Base-by-base conservation (phyloP, 1,140 invertebrate species). In the Nasonia giraulti region DNA sequence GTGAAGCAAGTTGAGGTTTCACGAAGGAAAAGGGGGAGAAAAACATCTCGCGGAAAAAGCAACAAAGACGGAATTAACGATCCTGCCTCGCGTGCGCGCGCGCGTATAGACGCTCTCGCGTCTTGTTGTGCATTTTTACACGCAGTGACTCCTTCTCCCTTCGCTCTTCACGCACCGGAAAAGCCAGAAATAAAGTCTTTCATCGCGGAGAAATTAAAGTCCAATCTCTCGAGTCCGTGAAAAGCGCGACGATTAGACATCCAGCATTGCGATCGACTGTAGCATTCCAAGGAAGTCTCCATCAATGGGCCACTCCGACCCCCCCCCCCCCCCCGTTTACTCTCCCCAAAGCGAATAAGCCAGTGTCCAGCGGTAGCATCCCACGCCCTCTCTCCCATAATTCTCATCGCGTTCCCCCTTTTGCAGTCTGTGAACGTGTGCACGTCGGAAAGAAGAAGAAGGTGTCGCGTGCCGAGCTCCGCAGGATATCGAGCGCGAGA, bases 401-500 rank as follows among this genome's bases (percentile, higher is more conserved):
- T 33, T 55, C 40, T 20, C 44, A 10, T 27, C 31, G 47, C 5
- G 23, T 62, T n/a, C 20, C 55, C 20, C 55, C 0, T 62, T 62
- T 62, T 62, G 6, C 55, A 62, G 55, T 62, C 17, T 62, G n/a
- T n/a, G n/a, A n/a, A n/a, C n/a, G 55, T 62, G 55, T 62, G n/a
- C 55, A 62, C 20, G 3, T 17, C 47, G 14, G 20, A 76, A 12
- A 11, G 20, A 40, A n/a, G 14, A 66, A 76, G 73, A 20, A n/a
- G 7, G 47, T 20, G 27, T 10, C n/a, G 69, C 66, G 14, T 14
- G 12, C n/a, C 31, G 47, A 47, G 81, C 77, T 66, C 6, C 5
- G 17, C 10, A 40, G 50, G 50, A 66, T 76, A 76, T 76, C 75
- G 75, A 76, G 75, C 75, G 75, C 73, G 37, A 73, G 71, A 81